These are phyloP conservation scores for Amblyraja radiata DNA, from an alignment of 2,797 vertebrate species.

Conservation along the genomic window DNA sequence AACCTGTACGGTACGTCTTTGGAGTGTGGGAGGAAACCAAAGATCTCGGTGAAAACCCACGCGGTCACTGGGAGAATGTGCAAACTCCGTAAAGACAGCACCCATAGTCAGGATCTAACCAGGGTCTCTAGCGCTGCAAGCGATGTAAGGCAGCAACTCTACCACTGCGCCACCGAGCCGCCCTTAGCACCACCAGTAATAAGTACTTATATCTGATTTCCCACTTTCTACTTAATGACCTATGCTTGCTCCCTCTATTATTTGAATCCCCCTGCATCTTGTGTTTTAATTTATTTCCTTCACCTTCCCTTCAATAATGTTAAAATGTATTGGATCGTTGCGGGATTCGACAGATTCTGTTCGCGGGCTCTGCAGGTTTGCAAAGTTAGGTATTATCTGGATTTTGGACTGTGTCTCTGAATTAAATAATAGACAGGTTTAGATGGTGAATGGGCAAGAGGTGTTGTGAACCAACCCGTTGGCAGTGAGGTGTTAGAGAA, in stretches of 20 bases:
- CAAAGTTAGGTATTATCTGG: background rate
- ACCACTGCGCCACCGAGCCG: too few relatives aligned
- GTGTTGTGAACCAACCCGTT: background rate
- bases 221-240: background rate
- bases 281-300: slow-evolving; percentile 37
- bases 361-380: slow-evolving; percentile 45
- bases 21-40: too few relatives aligned
- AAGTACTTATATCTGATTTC: background rate
- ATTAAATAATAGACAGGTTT: background rate
- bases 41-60: too few relatives aligned
- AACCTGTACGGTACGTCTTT: too few relatives aligned
- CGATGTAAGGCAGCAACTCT: too few relatives aligned
- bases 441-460: background rate
- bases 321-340: slow-evolving; percentile 54
- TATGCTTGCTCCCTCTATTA: background rate
- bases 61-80: too few relatives aligned
- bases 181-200: too few relatives aligned
- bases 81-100: too few relatives aligned
- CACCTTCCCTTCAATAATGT: slow-evolving; percentile 48
- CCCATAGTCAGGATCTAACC: too few relatives aligned
- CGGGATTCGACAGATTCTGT: slow-evolving; percentile 56
- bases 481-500: background rate
- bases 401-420: background rate
- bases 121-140: too few relatives aligned
- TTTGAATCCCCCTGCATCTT: background rate